These are phyloP conservation scores for Schizothorax lantsangensis DNA, from an alignment of 2,797 vertebrate genomes.

Conservation along the genomic window DNA sequence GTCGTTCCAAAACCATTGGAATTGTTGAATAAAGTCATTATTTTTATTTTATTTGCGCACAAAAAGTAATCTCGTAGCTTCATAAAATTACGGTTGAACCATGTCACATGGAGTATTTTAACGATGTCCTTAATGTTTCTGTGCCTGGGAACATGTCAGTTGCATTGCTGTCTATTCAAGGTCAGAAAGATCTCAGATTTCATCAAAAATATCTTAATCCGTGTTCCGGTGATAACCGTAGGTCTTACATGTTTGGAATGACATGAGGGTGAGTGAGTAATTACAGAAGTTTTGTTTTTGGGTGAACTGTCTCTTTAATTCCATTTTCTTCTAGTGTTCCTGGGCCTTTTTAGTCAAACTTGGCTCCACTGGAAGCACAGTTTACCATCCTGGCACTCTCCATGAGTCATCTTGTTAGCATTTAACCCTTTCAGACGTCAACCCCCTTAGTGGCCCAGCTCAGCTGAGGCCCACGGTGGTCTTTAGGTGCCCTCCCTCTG, in stretches of 20 bases:
- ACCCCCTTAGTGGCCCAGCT: neutral
- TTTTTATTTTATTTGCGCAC: no score
- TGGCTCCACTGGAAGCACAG: neutral
- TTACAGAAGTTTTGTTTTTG: neutral
- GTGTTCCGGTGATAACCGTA: no score
- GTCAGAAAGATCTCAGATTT: no score
- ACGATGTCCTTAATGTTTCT: no score
- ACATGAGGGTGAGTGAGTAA: neutral
- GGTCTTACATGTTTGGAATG: neutral
- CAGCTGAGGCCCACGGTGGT: slow-evolving; percentile 41
- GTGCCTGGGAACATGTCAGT: no score
- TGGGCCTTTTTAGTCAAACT: neutral
- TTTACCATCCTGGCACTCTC: slow-evolving; percentile 9
- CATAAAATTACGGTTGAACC: no score
- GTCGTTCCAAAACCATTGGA: no score
- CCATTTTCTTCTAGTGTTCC: neutral
- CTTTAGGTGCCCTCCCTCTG: slow-evolving; percentile 42
- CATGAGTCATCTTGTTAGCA: slow-evolving; percentile 40
- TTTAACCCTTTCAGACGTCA: slow-evolving; percentile 39
- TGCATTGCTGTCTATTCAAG: no score
- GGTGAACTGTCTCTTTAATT: neutral
- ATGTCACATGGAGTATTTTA: no score
- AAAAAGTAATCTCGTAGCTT: no score
- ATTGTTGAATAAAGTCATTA: no score
- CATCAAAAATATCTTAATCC: no score